Percentiles rank a stretch among this genome's conserved stretches.
These are phyloP conservation scores for Charadrius vociferus DNA, from an alignment of 2,113 vertebrate genomes.

Conservation along the genomic window DNA sequence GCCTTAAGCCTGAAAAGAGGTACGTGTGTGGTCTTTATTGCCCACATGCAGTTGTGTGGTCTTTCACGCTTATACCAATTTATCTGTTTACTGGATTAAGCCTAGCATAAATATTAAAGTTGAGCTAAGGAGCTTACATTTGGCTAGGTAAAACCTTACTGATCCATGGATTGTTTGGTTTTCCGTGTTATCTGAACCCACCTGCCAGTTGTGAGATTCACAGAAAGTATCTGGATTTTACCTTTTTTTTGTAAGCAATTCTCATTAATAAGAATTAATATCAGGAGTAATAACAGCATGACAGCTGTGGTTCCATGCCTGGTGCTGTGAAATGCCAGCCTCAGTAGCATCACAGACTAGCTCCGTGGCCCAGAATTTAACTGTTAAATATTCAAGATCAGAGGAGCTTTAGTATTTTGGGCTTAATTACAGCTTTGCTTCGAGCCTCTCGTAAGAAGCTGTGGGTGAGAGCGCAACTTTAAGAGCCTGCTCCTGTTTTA, in stretches of 20 bases:
- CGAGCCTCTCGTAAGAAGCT: not conserved
- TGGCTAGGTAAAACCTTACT: constrained; percentile 25
- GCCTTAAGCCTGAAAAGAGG: not conserved
- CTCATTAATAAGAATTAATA: not conserved
- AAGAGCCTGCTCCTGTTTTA: not conserved
- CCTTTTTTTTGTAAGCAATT: not conserved
- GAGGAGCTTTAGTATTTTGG: not conserved
- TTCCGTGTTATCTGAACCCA: not conserved
- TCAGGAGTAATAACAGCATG: not conserved
- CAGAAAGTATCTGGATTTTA: not conserved
- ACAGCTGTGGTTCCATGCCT: not conserved
- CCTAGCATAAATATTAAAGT: constrained; percentile 19
- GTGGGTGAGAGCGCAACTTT: not conserved
- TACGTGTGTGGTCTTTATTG: constrained; percentile 38
- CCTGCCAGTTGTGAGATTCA: not conserved
- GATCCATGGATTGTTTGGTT: not conserved
- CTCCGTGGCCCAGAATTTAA: not conserved
- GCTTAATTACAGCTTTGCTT: not conserved
- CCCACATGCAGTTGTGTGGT: constrained; percentile 36
- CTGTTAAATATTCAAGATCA: not conserved
- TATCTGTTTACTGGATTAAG: constrained; percentile 51
- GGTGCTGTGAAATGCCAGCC: not conserved
- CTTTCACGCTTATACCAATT: not conserved
- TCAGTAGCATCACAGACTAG: not conserved
- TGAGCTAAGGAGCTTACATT: constrained; percentile 20